phyloP scores from a whole-genome alignment of 2,113 vertebrate species.

The Ibidorhyncha struthersii region DNA sequence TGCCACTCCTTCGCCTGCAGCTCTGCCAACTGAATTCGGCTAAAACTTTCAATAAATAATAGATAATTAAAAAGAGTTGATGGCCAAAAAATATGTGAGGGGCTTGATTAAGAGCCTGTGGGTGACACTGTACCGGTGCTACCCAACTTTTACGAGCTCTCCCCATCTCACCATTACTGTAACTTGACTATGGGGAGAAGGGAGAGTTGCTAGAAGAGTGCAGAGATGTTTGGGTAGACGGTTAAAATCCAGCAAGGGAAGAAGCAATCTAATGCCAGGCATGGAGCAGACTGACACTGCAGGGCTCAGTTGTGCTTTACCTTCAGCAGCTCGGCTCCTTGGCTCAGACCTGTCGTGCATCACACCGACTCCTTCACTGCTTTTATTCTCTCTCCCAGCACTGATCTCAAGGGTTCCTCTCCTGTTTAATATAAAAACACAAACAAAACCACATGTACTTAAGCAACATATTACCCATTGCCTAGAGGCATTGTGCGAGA shows the following conservation, averaged over 20 bases:
- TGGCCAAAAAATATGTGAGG: neutral
- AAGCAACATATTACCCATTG: neutral
- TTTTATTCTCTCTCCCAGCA: neutral
- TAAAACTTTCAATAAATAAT: neutral
- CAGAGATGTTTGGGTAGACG: neutral
- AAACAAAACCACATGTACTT: neutral
- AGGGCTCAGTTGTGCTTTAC: neutral
- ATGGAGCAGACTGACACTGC: neutral
- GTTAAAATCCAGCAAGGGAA: neutral
- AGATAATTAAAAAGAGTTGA: neutral
- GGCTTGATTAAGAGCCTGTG: neutral
- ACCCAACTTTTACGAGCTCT: neutral
- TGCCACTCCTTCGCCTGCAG: neutral
- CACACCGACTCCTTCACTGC: neutral
- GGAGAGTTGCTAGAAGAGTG: neutral
- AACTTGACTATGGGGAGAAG: neutral
- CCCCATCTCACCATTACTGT: neutral
- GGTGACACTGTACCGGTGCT: neutral
- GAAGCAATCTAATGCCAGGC: neutral
- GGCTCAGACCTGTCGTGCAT: neutral
- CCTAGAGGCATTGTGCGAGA: neutral
- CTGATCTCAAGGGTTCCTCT: neutral
- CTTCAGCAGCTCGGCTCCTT: neutral
- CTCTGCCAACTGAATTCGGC: neutral
- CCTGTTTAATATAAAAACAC: neutral